Percentiles rank a stretch among this genome's conserved stretches.
Evolutionary conservation across 2,797 vertebrate genomes (phyloP).

Genomic region (Florisuga fusca): DNA sequence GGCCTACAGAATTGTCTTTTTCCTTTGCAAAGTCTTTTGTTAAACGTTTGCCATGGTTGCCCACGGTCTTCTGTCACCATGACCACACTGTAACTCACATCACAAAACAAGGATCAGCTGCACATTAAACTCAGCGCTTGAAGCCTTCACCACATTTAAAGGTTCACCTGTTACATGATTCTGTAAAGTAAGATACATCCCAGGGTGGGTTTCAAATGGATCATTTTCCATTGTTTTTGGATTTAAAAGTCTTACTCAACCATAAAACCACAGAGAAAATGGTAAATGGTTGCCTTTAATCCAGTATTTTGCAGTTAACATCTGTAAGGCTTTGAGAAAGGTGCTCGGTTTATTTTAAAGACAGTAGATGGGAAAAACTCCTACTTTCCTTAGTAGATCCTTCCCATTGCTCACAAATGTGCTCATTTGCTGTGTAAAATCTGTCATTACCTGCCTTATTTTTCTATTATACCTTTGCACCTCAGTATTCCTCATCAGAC

Average conservation of each 20-base stretch:
- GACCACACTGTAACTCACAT: fast-evolving
- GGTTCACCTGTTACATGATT: neutral
- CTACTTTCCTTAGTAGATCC: neutral
- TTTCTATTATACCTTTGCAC: neutral
- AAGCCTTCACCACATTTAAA: neutral
- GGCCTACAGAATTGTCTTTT: neutral
- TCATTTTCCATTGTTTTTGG: neutral
- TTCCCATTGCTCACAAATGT: neutral
- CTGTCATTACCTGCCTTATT: neutral
- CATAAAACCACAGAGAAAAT: neutral
- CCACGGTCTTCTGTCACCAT: neutral
- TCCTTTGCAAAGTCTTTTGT: neutral
- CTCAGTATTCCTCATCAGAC: neutral
- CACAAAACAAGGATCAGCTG: neutral
- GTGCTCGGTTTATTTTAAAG: neutral
- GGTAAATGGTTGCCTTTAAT: neutral
- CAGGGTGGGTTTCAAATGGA: neutral
- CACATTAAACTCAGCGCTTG: neutral
- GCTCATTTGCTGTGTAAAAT: neutral
- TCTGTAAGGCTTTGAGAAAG: neutral
- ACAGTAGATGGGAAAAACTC: fast-evolving
- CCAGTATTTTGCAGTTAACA: neutral
- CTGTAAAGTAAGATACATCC: fast-evolving
- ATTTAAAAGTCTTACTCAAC: neutral
- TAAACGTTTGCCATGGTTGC: neutral